These are phyloP conservation scores for Eremophila alpestris DNA, from an alignment of 2,797 vertebrate species.

Conservation along the genomic window DNA sequence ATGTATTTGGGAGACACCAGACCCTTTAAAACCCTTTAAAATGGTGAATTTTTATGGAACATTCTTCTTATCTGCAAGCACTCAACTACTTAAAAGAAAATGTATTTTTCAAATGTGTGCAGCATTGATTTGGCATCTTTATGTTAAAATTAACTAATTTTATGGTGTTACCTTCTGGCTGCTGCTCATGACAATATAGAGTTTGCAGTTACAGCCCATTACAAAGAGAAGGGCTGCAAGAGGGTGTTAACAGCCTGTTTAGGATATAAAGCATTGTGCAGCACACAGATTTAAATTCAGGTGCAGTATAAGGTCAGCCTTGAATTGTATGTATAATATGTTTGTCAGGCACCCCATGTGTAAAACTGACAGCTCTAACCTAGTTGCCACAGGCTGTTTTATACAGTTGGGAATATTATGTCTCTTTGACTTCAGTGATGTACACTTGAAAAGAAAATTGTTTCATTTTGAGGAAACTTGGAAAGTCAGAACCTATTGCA, in stretches of 20 bases:
- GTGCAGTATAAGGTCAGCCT: conserved; percentile 66
- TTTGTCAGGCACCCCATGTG: conserved; percentile 68
- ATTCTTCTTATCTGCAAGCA: conserved; percentile 21
- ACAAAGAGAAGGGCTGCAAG: conserved; percentile 51
- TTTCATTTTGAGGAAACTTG: conserved; percentile 48
- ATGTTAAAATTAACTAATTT: conserved; percentile 69
- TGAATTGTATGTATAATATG: conserved; percentile 67
- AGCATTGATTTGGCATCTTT: conserved; percentile 64
- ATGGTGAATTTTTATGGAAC: not conserved
- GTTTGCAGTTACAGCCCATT: conserved; percentile 55
- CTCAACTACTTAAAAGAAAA: conserved; percentile 34
- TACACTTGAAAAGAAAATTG: conserved; percentile 67
- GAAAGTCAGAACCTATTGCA: conserved; percentile 34
- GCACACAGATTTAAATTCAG: conserved; percentile 68
- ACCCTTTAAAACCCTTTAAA: not conserved
- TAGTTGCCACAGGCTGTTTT: conserved; percentile 57
- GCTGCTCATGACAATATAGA: conserved; percentile 53
- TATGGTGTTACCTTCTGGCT: conserved; percentile 58
- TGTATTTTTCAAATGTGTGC: conserved; percentile 40
- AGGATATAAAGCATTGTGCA: conserved; percentile 56
- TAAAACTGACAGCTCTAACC: conserved; percentile 68
- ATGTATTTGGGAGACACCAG: not conserved
- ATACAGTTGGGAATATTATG: conserved; percentile 55
- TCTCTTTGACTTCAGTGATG: conserved; percentile 61
- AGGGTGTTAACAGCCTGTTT: conserved; percentile 64